Conservation (phyloP, 2,888 invertebrate species). For the Cerastoderma edule region DNA sequence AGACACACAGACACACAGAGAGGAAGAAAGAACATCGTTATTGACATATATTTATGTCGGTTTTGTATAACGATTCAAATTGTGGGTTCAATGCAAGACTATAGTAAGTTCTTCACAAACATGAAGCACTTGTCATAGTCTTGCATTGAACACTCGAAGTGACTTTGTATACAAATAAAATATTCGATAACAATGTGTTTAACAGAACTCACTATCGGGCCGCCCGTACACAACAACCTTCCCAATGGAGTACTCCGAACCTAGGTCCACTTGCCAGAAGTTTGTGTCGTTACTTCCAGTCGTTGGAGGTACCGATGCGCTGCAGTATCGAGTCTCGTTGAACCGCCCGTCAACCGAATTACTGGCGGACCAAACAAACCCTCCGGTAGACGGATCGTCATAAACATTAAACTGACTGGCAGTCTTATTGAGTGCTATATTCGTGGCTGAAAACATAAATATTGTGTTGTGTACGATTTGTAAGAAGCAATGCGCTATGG, state of each 20-base stretch:
- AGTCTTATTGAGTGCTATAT: slow-evolving; percentile 36
- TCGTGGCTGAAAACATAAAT: slow-evolving; percentile 14
- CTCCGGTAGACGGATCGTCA: neutral
- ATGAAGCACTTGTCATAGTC: no score
- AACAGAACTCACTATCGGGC: slow-evolving; percentile 4
- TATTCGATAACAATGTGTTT: neutral
- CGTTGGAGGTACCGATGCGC: no score
- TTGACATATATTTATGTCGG: no score
- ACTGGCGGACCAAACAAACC: slow-evolving; percentile 34
- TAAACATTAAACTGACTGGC: slow-evolving; percentile 23
- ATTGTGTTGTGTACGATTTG: slow-evolving; percentile 55
- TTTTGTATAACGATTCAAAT: no score
- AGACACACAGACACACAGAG: neutral
- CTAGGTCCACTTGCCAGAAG: slow-evolving; percentile 45
- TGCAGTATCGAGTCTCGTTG: slow-evolving; percentile 21
- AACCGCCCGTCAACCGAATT: slow-evolving; percentile 46
- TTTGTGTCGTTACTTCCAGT: slow-evolving; percentile 9
- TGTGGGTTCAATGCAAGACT: no score
- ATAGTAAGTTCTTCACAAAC: no score
- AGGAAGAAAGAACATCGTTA: neutral
- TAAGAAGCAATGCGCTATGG: no score
- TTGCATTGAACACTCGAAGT: no score
- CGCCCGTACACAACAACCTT: slow-evolving; percentile 35
- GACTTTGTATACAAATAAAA: neutral
- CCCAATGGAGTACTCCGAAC: slow-evolving; percentile 8